Base-by-base conservation (phyloP, 2,113 vertebrate genomes). In the Verasper variegatus region DNA sequence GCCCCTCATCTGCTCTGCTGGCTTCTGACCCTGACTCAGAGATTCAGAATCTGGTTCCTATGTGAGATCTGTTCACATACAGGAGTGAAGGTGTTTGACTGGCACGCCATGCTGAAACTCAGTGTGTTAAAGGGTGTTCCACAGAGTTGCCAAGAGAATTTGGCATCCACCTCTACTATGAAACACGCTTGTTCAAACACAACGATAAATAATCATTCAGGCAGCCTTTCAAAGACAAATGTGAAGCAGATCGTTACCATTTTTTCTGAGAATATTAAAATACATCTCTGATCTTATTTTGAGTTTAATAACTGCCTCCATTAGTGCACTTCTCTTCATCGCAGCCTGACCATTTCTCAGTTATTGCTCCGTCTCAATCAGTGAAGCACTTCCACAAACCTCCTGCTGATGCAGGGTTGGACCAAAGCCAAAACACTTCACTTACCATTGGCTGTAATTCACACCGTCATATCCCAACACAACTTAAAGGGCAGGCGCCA, bases 41-140 rank as follows among this genome's bases (percentile, higher is more conserved):
- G 60, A 2, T 63, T 85, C 68, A 91, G 86, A 92, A 92, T 91
- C 78, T 91, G 81, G 74, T 80, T 83, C 80, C 82, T 80, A 82
- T 71, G 84, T 88, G 90, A 80, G 86, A 91, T 85, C 69, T 86
- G 74, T 87, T 89, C 84, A 59, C 87, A 81, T 17, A 13, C 56
- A 76, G 67, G 63, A 17, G 80, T 57, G 83, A 88, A 81, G 76
- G 82, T 67, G 76, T 80, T 82, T 10, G 18, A 81, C 70, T 24
- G 49, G 42, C 52, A 23, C 57, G 6, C 51, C 52, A 3, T 37
- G 63, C 72, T 61, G 40, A 70, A 62, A 63, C 37, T 21, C 31
- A 6, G 5, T 31, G 31, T 31, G 31, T 31, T 31, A 6, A 7
- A 7, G 31, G 6, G 6, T 31, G 24, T 24, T 31, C 27, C 27